Conservation (phyloP, 2,797 vertebrate species). For the Sebastes itinus region DNA sequence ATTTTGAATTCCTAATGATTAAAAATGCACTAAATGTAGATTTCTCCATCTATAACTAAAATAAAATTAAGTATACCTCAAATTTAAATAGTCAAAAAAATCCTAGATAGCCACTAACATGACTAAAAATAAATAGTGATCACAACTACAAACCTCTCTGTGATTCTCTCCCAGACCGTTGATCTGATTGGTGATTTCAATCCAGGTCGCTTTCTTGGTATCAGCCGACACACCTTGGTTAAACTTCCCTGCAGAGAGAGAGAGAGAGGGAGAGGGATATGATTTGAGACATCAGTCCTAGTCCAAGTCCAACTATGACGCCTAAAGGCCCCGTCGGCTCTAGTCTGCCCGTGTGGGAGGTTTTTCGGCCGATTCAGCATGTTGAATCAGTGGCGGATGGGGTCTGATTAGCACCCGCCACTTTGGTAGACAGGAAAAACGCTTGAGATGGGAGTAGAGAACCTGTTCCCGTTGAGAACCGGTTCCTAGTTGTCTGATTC, state of each 20-base stretch:
- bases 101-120: not conserved
- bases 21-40: not conserved
- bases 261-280: no score
- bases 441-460: no score
- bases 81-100: not conserved
- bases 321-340: no score
- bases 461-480: no score
- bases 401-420: no score
- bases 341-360: no score
- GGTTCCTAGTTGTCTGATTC: no score
- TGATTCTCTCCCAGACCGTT: conserved; percentile 74
- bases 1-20: not conserved
- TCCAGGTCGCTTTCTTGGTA: conserved; percentile 75
- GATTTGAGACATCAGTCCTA: not conserved
- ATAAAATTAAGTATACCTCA: not conserved
- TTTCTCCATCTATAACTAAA: not conserved
- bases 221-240: conserved; percentile 72
- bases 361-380: no score
- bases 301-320: not conserved
- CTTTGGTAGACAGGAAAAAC: no score
- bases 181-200: conserved; percentile 71
- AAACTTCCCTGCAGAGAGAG: conserved; percentile 63
- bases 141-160: conserved; percentile 61
- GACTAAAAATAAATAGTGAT: not conserved
- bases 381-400: no score